These are phyloP conservation scores for Cheiracanthium punctorium DNA, from an alignment of 2,888 invertebrate species.

Conservation along the genomic window DNA sequence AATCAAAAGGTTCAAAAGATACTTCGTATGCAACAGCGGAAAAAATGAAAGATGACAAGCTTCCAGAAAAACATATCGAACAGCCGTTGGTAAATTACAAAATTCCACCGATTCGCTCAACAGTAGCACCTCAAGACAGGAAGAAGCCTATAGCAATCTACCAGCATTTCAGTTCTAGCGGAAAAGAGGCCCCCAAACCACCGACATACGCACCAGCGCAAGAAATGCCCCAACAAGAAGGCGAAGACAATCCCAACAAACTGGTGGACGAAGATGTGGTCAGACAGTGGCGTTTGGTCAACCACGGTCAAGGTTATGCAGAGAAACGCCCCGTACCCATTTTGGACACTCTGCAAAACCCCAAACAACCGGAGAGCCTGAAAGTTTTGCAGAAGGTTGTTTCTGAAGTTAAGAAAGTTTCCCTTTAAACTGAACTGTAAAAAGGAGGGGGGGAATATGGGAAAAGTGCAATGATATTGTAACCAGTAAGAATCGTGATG, in stretches of 20 bases:
- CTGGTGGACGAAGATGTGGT: conserved; percentile 32
- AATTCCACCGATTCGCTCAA: conserved; percentile 20
- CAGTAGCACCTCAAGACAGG: conserved; percentile 38
- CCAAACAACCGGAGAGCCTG: conserved; percentile 21
- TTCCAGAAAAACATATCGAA: background rate
- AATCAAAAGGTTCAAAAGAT: too few relatives aligned
- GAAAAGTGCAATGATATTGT: background rate
- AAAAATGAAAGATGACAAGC: background rate
- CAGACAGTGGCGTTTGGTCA: conserved; percentile 35
- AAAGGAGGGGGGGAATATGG: background rate
- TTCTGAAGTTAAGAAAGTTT: background rate
- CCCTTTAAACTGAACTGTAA: background rate
- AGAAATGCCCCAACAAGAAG: conserved; percentile 13
- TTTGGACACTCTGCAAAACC: background rate
- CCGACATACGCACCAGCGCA: conserved; percentile 25
- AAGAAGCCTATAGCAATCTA: conserved; percentile 38
- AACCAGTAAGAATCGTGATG: too few relatives aligned
- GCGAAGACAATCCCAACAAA: conserved; percentile 34
- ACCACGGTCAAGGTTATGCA: conserved; percentile 28
- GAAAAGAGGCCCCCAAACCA: background rate
- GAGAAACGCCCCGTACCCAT: conserved; percentile 48
- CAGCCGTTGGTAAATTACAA: conserved; percentile 39
- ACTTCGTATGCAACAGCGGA: too few relatives aligned
- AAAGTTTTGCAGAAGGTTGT: conserved; percentile 22
- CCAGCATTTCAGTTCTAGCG: background rate